Evolutionary conservation across 2,113 vertebrate genomes (phyloP).

Genomic region (Rhinichthys klamathensis): DNA sequence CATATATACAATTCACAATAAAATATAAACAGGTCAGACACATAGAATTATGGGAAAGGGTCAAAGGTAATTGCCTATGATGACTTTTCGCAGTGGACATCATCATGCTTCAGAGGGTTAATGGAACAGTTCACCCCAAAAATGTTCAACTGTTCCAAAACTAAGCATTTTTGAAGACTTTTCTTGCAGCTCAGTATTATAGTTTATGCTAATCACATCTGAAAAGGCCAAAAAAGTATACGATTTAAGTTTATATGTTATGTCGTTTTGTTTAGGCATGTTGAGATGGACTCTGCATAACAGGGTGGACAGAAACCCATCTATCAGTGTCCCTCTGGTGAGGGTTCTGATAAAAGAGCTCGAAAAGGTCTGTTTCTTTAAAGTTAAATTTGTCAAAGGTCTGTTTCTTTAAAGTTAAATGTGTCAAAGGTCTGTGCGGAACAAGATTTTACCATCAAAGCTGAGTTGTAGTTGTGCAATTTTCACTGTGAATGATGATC

Average conservation of each 20-base stretch:
- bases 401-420: background rate
- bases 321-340: slow-evolving; percentile 71
- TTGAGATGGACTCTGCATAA: slow-evolving; percentile 86
- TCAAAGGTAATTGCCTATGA: no score
- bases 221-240: background rate
- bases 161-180: background rate
- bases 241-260: background rate
- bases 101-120: background rate
- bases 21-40: no score
- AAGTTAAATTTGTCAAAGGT: slow-evolving; percentile 73
- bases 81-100: no score
- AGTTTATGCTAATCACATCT: background rate
- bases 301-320: slow-evolving; percentile 78
- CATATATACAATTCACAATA: no score
- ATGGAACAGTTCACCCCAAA: background rate
- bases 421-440: background rate
- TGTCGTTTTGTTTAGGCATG: slow-evolving; percentile 73
- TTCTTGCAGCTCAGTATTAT: background rate
- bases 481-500: background rate
- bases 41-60: no score
- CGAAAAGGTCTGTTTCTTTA: slow-evolving; percentile 73
- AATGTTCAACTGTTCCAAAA: background rate
- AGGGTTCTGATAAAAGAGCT: slow-evolving; percentile 82
- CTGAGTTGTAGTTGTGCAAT: background rate
- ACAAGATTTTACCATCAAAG: background rate